Evolutionary conservation across 2,888 invertebrate genomes (phyloP).

Genomic region (Ectropis crepuscularia): DNA sequence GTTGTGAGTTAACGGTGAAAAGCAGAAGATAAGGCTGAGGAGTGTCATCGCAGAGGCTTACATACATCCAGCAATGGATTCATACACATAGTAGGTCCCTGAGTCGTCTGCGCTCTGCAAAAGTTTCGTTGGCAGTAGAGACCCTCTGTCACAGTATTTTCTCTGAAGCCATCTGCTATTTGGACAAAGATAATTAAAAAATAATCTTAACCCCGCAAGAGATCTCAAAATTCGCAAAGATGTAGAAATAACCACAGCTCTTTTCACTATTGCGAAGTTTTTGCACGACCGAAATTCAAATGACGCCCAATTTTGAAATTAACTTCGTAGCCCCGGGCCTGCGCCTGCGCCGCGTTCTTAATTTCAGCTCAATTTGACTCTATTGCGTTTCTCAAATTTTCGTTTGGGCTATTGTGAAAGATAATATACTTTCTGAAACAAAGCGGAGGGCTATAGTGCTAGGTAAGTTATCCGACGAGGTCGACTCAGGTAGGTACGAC

Average conservation of each 20-base stretch:
- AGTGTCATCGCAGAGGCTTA: too few relatives aligned
- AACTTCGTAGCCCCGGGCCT: slow-evolving; percentile 23
- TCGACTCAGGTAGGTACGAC: too few relatives aligned
- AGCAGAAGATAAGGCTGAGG: too few relatives aligned
- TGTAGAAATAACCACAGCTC: slow-evolving; percentile 20
- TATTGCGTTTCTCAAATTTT: slow-evolving; percentile 27
- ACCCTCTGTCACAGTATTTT: too few relatives aligned
- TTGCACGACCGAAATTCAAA: slow-evolving; percentile 29
- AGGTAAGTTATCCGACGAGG: too few relatives aligned
- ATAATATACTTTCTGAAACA: background rate
- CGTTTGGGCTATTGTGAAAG: slow-evolving; percentile 16
- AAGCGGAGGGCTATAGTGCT: background rate
- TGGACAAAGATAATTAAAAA: too few relatives aligned
- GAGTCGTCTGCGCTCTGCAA: too few relatives aligned
- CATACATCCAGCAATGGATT: too few relatives aligned
- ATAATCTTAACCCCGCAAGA: background rate
- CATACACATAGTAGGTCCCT: too few relatives aligned
- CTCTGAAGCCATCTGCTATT: too few relatives aligned
- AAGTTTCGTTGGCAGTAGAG: too few relatives aligned
- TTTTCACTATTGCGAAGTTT: slow-evolving; percentile 24
- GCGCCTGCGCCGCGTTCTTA: slow-evolving; percentile 27
- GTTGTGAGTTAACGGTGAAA: too few relatives aligned
- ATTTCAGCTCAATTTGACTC: slow-evolving; percentile 26
- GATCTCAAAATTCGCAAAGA: slow-evolving; percentile 10
- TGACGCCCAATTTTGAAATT: slow-evolving; percentile 32